phyloP scores from a whole-genome alignment of 2,888 invertebrate genomes.

The Cephus pulcher region DNA sequence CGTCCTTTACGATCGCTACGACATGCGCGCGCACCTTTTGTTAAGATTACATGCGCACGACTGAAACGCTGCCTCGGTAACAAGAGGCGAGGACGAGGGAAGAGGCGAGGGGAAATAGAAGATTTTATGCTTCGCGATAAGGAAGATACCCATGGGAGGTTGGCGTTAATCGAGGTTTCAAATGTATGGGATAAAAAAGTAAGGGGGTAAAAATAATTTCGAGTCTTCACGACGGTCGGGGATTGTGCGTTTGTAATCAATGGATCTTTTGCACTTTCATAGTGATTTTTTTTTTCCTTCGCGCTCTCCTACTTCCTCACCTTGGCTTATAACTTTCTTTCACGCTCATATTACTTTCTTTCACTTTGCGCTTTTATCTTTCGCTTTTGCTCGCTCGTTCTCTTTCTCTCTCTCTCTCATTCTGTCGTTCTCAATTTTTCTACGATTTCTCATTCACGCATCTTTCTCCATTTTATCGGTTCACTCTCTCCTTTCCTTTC shows the following conservation, averaged over 20 bases:
- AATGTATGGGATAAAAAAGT: background rate
- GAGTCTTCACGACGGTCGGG: background rate
- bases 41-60: background rate
- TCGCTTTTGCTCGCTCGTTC: background rate
- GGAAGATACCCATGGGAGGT: background rate
- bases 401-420: constrained; percentile 9
- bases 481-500: background rate
- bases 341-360: background rate
- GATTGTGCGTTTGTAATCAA: background rate
- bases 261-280: background rate
- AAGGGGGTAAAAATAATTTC: background rate
- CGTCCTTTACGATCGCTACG: background rate
- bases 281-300: background rate
- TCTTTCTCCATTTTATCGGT: constrained; percentile 9
- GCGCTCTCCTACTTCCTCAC: background rate
- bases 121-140: background rate
- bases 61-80: too few species aligned
- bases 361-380: background rate
- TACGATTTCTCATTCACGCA: background rate
- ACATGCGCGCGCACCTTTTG: background rate
- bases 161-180: background rate
- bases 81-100: background rate
- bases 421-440: constrained; percentile 1
- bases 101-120: background rate
- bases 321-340: background rate